phyloP scores from a whole-genome alignment of 35 echinoderm and acorn worm genomes.

The Anneissia japonica region DNA sequence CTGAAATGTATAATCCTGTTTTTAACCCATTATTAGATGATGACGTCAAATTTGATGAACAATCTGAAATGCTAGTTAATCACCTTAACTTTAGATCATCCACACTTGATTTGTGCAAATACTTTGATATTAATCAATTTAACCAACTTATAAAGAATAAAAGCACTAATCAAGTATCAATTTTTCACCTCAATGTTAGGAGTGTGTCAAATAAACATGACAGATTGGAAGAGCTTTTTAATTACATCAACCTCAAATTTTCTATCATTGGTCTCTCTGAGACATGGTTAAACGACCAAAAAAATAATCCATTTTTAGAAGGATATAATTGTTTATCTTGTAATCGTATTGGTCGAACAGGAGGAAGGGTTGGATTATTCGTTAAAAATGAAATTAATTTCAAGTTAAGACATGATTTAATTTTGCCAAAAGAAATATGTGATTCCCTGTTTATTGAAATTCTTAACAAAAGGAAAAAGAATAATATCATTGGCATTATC shows the following conservation, averaged over 20 bases:
- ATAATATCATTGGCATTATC: background rate
- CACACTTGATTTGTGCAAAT: background rate
- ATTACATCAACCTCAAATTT: background rate
- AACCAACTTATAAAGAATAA: background rate
- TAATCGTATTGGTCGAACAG: background rate
- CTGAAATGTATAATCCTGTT: no score
- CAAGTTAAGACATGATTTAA: background rate
- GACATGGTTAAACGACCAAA: background rate
- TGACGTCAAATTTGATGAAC: background rate
- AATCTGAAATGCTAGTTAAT: background rate
- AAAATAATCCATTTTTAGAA: background rate
- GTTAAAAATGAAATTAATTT: background rate
- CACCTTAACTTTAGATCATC: background rate
- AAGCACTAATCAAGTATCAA: background rate
- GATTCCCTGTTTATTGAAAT: background rate
- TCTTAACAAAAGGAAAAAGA: background rate
- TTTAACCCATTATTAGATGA: background rate
- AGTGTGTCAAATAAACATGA: background rate
- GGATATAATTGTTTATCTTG: background rate
- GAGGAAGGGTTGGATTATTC: background rate
- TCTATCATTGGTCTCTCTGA: background rate
- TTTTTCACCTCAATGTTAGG: background rate
- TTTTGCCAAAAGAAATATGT: background rate
- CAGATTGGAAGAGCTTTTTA: background rate
- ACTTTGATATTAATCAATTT: background rate